phyloP scores from a whole-genome alignment of 2,113 vertebrate genomes.

The Leptobrachium leishanense region DNA sequence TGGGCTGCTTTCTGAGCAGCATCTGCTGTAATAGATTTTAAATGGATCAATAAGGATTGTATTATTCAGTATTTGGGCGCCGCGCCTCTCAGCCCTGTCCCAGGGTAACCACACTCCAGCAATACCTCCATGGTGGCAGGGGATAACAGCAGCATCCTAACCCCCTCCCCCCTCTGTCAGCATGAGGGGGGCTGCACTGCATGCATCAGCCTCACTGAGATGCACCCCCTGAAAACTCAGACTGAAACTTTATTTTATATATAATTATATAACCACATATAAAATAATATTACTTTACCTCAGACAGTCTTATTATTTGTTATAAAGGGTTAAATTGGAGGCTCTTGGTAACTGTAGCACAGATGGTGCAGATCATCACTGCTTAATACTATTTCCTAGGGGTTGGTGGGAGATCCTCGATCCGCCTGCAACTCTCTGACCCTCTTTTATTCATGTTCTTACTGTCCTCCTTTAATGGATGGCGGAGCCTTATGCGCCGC shows the following conservation, averaged over 20 bases:
- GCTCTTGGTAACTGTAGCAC: slow-evolving; percentile 24
- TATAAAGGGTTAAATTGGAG: background rate
- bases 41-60: too few species aligned
- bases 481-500: too few species aligned
- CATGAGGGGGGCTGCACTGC: slow-evolving; percentile 20
- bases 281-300: too few species aligned
- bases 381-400: slow-evolving; percentile 31
- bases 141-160: slow-evolving; percentile 26
- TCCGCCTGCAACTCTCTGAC: background rate
- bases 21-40: too few species aligned
- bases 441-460: background rate
- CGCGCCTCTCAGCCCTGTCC: too few species aligned
- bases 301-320: background rate
- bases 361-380: slow-evolving; percentile 36
- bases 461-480: background rate
- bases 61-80: too few species aligned
- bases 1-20: too few species aligned
- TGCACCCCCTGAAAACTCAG: slow-evolving; percentile 11
- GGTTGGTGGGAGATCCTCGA: slow-evolving; percentile 10
- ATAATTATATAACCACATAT: background rate
- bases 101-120: slow-evolving; percentile 15
- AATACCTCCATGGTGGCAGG: slow-evolving; percentile 31
- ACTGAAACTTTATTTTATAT: background rate
- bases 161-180: background rate
- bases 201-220: slow-evolving; percentile 13